Base-by-base conservation (phyloP, 2,888 invertebrate genomes). In the Trilocha varians region DNA sequence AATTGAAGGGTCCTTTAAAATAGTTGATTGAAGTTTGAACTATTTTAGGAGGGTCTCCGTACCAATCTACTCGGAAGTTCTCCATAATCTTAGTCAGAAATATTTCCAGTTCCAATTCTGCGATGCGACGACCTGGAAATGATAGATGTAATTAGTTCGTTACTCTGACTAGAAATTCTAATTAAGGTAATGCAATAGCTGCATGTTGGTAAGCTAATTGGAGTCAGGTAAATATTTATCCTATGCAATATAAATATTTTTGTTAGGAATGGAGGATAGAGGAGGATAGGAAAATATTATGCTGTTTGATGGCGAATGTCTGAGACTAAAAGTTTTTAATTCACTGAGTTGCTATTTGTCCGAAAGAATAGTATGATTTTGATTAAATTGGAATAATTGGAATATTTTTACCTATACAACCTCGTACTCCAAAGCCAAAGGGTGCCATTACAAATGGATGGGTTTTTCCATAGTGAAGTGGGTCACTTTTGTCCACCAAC, bases 381-480 rank as follows among this genome's bases (percentile, higher is more conserved):
- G n/a, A n/a, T n/a, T n/a, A n/a, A n/a, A n/a, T n/a, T n/a, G n/a
- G n/a, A n/a, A n/a, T n/a, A n/a, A n/a, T n/a, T 18, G 18, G 8
- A 6, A 5, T 35, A 16, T 33, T 13, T n/a, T 49, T 54, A 76
- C 93, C 93, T 51, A 91, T 78, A 55, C 91, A 92, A 79, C 89
- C 90, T 18, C 91, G 82, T 15, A 83, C 85, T 1, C 92, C 92
- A 52, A 88, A 90, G 1, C 92, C 92, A 56, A 91, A 92, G 0
- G 91, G 91, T 45, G 86, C 70, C n/a, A 88, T 87, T 1, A 88
- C 87, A 54, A 90, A 91, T 0, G 89, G 89, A 62, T 91, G 89
- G 1, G 82, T 71, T 13, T 78, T 71, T 33, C 80, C 78, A 35
- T 86, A 73, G 47, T 73, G 63, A n/a, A 84, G 45, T 3, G 73